Evolutionary conservation across 1,140 invertebrate species (phyloP), one percentile per base, ranked within the genome.

Genomic region (Drosophila trapezifrons): DNA sequence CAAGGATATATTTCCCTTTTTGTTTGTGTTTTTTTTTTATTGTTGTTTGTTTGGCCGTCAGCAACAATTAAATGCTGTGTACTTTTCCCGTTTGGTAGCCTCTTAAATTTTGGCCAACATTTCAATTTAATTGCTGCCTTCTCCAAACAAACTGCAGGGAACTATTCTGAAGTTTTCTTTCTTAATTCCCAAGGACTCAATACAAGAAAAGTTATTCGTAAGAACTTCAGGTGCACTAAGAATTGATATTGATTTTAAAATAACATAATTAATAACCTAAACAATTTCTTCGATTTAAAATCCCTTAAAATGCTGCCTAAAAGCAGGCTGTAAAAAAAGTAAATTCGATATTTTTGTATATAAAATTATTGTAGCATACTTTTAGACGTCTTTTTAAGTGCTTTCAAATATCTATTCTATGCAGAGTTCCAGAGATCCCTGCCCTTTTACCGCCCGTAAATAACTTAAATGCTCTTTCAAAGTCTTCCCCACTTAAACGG

Each of bases 21-120:
- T n/a, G n/a, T n/a, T n/a, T n/a, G n/a, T n/a, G n/a, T n/a, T n/a
- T n/a, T n/a, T n/a, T n/a, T 35, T 20, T 52, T n/a, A 7, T 15
- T 38, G 37, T n/a, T n/a, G 37, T 40, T 40, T 40, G n/a, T 40
- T 58, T 6, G 9, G 29, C 29, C 35, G 25, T 40, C 35, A 70
- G 32, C 51, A 70, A 46, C 40, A 70, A 70, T 67, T 67, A 67
- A 70, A 70, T 65, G 27, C 13, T 35, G 25, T 32, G 64, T 42
- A 40, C 45, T 67, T 64, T 25, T 6, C 12, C 57, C 12, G 13
- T 42, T n/a, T n/a, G n/a, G 25, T 29, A 9, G 47, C n/a, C 13
- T 27, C 17, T 42, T 27, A 18, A 20, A 27, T 57, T 62, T 29
- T n/a, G 32, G 22, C 9, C 9, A 62, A 49, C 32, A 38, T 27